These are phyloP conservation scores for Andinoacara biseriatus DNA, from an alignment of 2,113 vertebrate species.

Conservation along the genomic window DNA sequence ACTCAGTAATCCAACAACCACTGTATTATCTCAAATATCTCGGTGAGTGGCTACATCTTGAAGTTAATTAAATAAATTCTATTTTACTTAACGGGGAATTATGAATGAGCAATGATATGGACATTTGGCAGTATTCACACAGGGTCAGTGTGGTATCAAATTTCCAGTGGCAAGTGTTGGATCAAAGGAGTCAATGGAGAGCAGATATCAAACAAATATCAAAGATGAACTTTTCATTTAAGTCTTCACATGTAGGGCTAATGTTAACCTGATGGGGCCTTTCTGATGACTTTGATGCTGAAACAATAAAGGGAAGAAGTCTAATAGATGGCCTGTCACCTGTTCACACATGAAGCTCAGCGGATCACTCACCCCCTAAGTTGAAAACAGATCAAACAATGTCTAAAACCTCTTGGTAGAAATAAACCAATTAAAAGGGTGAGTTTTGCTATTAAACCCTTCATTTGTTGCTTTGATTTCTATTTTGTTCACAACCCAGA, in stretches of 20 bases:
- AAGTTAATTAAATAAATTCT: background rate
- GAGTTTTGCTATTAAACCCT: background rate
- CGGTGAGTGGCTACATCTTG: background rate
- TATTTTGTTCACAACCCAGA: background rate
- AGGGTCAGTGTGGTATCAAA: constrained; percentile 37
- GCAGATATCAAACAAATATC: constrained; percentile 73
- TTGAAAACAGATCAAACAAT: constrained; percentile 68
- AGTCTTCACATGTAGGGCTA: constrained; percentile 57
- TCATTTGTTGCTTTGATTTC: constrained; percentile 33
- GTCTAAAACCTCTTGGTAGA: constrained; percentile 38
- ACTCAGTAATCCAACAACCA: background rate
- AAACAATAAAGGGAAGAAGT: constrained; percentile 64
- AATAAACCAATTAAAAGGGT: constrained; percentile 24
- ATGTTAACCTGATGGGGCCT: constrained; percentile 68
- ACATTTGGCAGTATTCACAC: constrained; percentile 27
- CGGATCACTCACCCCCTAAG: constrained; percentile 44
- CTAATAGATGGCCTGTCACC: constrained; percentile 57
- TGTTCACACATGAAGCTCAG: constrained; percentile 70
- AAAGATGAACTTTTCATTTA: constrained; percentile 69
- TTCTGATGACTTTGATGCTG: constrained; percentile 71
- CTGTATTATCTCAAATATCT: background rate
- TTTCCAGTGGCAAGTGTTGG: constrained; percentile 35
- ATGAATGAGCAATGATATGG: background rate
- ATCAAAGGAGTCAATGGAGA: constrained; percentile 55
- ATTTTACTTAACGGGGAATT: background rate